Conservation (phyloP, 2,113 vertebrate genomes). For the Ctenomys sociabilis region DNA sequence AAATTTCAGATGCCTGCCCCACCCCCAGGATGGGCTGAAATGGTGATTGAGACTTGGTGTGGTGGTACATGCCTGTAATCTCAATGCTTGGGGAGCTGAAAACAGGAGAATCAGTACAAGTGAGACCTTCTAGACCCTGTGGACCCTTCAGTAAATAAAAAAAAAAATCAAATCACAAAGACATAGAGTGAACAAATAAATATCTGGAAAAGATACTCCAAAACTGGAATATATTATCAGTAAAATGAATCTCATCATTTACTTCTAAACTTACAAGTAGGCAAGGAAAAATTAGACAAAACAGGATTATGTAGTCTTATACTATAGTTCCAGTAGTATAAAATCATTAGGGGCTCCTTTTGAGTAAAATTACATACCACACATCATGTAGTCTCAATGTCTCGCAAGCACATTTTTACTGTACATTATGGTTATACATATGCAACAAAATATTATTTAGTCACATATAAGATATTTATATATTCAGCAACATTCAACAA, state of each 20-base stretch:
- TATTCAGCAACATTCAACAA: neutral
- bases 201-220: neutral
- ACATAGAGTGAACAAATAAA: neutral
- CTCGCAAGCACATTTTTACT: neutral
- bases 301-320: neutral
- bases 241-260: neutral
- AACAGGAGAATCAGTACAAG: no score
- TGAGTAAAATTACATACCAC: neutral
- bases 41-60: no score
- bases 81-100: no score
- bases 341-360: neutral
- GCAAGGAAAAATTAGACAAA: neutral
- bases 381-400: neutral
- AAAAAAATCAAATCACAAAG: neutral
- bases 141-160: no score
- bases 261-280: neutral
- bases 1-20: neutral
- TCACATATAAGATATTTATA: neutral
- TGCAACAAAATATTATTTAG: neutral
- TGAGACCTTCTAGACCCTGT: no score
- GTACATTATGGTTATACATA: neutral
- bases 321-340: neutral
- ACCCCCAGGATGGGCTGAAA: no score
- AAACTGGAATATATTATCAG: neutral
- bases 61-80: no score